These are phyloP conservation scores for Lagenorhynchus albirostris DNA, from an alignment of 2,113 vertebrate genomes.

Conservation along the genomic window DNA sequence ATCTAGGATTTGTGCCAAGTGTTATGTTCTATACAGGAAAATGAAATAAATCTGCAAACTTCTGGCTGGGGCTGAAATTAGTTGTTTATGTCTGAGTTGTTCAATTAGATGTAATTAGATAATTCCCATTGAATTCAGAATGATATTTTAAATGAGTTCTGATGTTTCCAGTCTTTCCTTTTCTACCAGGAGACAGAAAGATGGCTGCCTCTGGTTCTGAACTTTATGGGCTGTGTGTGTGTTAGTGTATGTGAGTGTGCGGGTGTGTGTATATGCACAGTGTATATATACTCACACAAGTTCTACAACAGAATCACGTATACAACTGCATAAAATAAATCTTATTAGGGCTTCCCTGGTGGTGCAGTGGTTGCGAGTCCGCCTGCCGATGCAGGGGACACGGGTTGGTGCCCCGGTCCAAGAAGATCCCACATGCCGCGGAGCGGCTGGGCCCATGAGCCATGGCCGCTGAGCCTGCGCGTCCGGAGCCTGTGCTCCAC, in stretches of 20 bases:
- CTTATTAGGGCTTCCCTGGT: background rate
- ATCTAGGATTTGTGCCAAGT: constrained; percentile 24
- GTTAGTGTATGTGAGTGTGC: background rate
- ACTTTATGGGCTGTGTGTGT: background rate
- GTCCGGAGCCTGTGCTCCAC: too few relatives aligned
- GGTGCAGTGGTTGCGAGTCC: too few relatives aligned
- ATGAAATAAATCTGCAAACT: background rate
- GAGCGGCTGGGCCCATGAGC: too few relatives aligned
- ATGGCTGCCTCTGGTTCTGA: background rate
- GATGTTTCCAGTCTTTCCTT: constrained; percentile 65
- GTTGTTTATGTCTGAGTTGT: constrained; percentile 37
- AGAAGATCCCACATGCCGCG: too few relatives aligned
- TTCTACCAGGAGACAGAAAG: constrained; percentile 46
- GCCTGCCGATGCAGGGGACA: too few relatives aligned
- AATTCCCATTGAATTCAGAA: constrained; percentile 55
- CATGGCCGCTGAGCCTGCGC: too few relatives aligned
- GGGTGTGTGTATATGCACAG: too few relatives aligned
- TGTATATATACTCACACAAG: rapidly evolving
- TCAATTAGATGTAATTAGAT: constrained; percentile 48
- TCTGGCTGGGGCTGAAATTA: constrained; percentile 31
- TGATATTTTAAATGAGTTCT: constrained; percentile 58
- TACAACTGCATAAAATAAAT: background rate
- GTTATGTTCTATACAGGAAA: background rate
- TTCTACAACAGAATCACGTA: background rate
- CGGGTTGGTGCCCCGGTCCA: too few relatives aligned